These are phyloP conservation scores for Porites divaricata DNA, from an alignment of 92 coral and sea anemone species.

Conservation along the genomic window DNA sequence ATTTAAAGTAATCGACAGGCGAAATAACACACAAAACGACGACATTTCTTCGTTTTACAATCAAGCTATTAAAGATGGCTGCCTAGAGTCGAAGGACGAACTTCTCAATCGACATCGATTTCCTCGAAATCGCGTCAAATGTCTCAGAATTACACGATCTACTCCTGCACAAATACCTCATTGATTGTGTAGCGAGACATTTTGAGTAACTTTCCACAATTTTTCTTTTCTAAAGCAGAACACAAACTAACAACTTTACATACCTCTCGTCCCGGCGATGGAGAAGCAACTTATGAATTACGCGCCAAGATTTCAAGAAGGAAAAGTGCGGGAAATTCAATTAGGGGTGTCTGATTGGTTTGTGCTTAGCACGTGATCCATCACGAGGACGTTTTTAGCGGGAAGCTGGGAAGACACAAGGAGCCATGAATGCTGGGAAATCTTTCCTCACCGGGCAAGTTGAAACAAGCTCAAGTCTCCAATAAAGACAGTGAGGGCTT, in stretches of 20 bases:
- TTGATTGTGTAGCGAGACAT: no score
- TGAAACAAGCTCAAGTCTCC: slow-evolving; percentile 14
- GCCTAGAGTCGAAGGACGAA: not conserved
- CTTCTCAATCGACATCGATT: not conserved
- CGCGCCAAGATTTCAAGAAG: slow-evolving; percentile 78
- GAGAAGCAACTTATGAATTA: slow-evolving; percentile 63
- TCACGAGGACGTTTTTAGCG: slow-evolving; percentile 63
- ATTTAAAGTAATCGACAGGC: not conserved
- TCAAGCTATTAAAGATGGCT: slow-evolving; percentile 26
- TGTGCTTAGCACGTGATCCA: slow-evolving; percentile 49
- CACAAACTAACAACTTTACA: not conserved
- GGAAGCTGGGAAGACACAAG: slow-evolving; percentile 34
- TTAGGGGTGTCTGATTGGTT: slow-evolving; percentile 53
- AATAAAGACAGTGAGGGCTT: no score
- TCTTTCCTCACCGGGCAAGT: slow-evolving; percentile 37
- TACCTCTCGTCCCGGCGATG: slow-evolving; percentile 54
- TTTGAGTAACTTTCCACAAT: not conserved
- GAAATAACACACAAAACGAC: not conserved
- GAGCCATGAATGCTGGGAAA: slow-evolving; percentile 30
- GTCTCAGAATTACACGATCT: no score
- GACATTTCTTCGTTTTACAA: slow-evolving; percentile 12
- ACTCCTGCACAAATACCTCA: not conserved
- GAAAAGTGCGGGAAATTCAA: slow-evolving; percentile 78
- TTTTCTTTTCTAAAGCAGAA: not conserved
- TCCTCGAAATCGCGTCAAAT: not conserved